Conservation (phyloP, 1,140 invertebrate genomes). For the Rhagoletis zephyria region DNA sequence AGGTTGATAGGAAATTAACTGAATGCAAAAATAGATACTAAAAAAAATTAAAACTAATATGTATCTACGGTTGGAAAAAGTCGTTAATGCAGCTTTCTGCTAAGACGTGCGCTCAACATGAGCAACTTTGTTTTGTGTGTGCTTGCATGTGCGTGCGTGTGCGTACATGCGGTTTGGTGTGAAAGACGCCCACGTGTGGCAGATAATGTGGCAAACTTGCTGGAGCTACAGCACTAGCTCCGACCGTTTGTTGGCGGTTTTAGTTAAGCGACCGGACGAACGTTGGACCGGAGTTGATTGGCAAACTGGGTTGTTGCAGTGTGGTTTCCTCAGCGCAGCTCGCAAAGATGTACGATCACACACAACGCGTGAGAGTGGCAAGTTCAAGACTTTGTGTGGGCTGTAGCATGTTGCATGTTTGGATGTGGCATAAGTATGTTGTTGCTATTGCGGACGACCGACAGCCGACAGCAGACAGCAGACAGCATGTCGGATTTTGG, state of each 20-base stretch:
- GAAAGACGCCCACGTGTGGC: conserved; percentile 44
- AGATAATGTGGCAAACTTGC: not conserved
- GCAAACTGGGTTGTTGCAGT: conserved; percentile 10
- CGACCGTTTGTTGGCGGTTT: conserved; percentile 2
- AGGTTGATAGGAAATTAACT: conserved; percentile 50
- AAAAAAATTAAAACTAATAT: not conserved
- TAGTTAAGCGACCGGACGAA: conserved; percentile 41
- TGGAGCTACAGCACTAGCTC: not conserved
- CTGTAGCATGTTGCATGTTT: not conserved
- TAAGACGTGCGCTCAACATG: not conserved
- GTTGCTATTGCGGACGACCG: not conserved
- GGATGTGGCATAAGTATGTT: not conserved
- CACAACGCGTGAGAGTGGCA: conserved; percentile 26
- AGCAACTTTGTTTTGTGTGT: not conserved
- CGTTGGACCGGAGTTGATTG: conserved; percentile 26
- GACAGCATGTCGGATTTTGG: conserved; percentile 43
- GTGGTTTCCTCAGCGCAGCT: not conserved
- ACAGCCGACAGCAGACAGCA: conserved; percentile 39
- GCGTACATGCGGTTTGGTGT: not conserved
- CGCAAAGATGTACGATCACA: not conserved
- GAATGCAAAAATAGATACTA: not conserved
- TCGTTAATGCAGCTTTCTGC: not conserved
- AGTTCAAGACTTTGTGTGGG: conserved; percentile 51
- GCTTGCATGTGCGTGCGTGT: not conserved
- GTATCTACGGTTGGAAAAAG: not conserved